Conservation (phyloP, 2,113 vertebrate genomes). For the Crotalus horridus region DNA sequence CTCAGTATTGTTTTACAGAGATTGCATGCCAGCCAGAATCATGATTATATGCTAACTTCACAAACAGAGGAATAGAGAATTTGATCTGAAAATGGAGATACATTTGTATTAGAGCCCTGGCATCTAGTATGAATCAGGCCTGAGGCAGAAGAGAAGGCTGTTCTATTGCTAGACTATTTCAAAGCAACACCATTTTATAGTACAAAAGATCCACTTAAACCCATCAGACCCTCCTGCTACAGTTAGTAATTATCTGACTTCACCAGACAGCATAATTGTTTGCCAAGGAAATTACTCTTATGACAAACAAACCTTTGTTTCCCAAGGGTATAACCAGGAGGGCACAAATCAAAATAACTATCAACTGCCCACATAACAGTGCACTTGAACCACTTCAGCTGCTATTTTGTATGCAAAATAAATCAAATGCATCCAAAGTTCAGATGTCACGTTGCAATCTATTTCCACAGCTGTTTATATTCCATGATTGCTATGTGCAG, state of each 20-base stretch:
- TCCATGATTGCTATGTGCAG: not conserved
- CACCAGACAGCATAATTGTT: conserved; percentile 38
- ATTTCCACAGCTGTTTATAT: not conserved
- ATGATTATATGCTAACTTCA: not conserved
- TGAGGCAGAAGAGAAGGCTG: not conserved
- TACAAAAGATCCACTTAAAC: not conserved
- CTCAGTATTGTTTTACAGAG: not conserved
- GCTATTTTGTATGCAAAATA: not conserved
- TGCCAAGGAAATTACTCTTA: conserved; percentile 47
- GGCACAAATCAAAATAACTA: conserved; percentile 4
- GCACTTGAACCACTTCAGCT: not conserved
- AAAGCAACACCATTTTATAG: conserved; percentile 9
- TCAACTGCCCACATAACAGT: conserved; percentile 30
- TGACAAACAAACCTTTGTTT: conserved; percentile 26
- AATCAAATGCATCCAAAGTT: not conserved
- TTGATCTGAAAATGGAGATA: not conserved
- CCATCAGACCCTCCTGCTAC: conserved; percentile 34
- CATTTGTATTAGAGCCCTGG: not conserved
- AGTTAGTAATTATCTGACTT: conserved; percentile 34
- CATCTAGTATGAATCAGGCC: not conserved
- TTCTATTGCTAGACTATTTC: not conserved
- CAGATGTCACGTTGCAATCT: not conserved
- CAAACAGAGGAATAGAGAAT: not conserved
- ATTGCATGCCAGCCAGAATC: not conserved
- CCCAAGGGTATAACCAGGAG: conserved; percentile 26